Evolutionary conservation across 2,888 invertebrate species (phyloP), one percentile per base, ranked within the genome.

Genomic region (Melinopterus prodromus): DNA sequence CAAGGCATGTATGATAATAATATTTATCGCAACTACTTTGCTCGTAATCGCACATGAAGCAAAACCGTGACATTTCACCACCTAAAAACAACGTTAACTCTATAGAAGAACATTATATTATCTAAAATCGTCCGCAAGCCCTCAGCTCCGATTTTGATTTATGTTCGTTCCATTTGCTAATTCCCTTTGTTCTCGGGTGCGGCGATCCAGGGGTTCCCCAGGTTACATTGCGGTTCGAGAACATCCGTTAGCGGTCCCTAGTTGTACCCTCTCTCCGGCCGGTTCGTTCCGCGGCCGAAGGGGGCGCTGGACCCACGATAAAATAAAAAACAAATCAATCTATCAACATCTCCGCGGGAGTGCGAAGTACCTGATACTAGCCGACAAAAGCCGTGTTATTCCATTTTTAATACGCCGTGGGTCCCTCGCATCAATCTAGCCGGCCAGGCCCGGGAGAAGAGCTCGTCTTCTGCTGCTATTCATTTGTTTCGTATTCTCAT

Each of bases 331-430:
- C 88, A 88, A 88, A 88, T 89, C 88, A 88, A 89, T 89, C 89
- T 88, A 88, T 89, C 88, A 88, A 87, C 88, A 87, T 86, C 86
- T 88, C 88, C 77, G 83, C 84, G 85, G 88, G 87, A 86, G 87
- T 84, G 86, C 86, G 83, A 86, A 85, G 84, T 86, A 84, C 84
- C 86, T 85, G 85, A 82, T 82, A 82, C 82, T 81, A 86, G 87
- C 88, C 89, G 89, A 89, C 88, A 88, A 89, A 89, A 88, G 88
- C 86, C 85, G 84, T 89, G 88, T 88, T 88, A 87, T 87, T 86
- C 85, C 87, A 86, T 87, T 88, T 88, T 88, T 82, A 82, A 82
- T 82, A 78, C 80, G 78, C 80, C 74, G 79, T 79, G 79, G 81
- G 78, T 79, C 80, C 79, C 71, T 77, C 71, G 71, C 81, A 81